Base-by-base conservation (phyloP, 2,888 invertebrate species). In the Lacanobia wlatinum region DNA sequence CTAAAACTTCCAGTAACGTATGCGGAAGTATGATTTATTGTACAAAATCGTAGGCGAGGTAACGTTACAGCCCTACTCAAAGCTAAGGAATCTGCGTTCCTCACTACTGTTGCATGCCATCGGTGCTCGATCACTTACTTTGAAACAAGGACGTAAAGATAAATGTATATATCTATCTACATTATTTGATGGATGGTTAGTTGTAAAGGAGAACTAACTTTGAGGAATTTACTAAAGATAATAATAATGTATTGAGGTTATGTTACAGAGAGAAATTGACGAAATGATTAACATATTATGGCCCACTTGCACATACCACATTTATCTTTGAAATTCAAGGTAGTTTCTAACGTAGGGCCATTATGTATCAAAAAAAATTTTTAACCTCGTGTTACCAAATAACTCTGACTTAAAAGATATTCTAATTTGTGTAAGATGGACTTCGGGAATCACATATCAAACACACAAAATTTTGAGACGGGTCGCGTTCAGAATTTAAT, bases 41-140 rank as follows among this genome's bases (percentile, higher is more conserved):
- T 38, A 6, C 18, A 12, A 4, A 21, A 21, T 10, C n/a, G n/a
- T 6, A 38, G 38, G 38, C 12, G 12, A n/a, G 38, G 6, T 38
- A 12, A 0, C 6, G n/a, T 12, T 12, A n/a, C 58, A 38, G 5
- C 58, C 12, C 38, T 58, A 38, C 2, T 58, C 58, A 72, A 76
- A 76, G 81, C 50, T 43, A 23, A 59, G 50, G 62, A 38, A 62
- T 76, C 65, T 81, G 38, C 70, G 76, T 76, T 65, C 55, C 53
- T 21, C 21, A 46, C 38, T 66, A 58, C 52, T 58, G 63, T 21
- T 53, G 78, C 56, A 78, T 63, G 46, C 62, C 50, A 66, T 66
- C 48, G 58, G 16, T 62, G 53, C 61, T 78, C 61, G 43, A 70
- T 76, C 62, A 78, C 62, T 76, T 70, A 61, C 70, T 66, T 76